phyloP scores from a whole-genome alignment of 2,797 vertebrate species.

The Acanthis flammea region DNA sequence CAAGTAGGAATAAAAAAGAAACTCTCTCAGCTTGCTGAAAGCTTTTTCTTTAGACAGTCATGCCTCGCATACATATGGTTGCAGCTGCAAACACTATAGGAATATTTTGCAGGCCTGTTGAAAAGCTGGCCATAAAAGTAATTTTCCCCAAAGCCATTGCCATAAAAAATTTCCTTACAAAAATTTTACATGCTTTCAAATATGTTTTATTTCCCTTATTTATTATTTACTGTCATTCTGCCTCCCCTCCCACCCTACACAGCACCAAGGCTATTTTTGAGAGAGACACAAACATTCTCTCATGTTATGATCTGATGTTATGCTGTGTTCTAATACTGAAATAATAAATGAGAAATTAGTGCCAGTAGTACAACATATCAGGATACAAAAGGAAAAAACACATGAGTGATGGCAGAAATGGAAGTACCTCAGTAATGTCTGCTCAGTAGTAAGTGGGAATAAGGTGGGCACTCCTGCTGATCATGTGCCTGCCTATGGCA shows the following conservation, averaged over 20 bases:
- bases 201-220: slow-evolving; percentile 60
- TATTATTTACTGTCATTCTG: slow-evolving; percentile 47
- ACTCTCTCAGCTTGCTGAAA: background rate
- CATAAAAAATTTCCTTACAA: background rate
- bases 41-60: background rate
- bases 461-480: background rate
- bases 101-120: background rate
- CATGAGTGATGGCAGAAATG: background rate
- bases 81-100: slow-evolving; percentile 3
- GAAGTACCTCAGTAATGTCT: background rate
- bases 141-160: slow-evolving; percentile 24
- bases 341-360: slow-evolving; percentile 60
- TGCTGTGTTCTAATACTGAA: slow-evolving; percentile 49
- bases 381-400: background rate
- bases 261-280: background rate
- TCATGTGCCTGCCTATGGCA: background rate
- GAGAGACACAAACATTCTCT: slow-evolving; percentile 55
- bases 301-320: background rate
- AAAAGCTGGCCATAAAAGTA: slow-evolving; percentile 37
- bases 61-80: background rate
- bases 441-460: background rate
- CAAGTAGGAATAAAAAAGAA: background rate
- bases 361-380: slow-evolving; percentile 13
- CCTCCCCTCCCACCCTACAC: accelerated
- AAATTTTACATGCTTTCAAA: slow-evolving; percentile 29